A percentile compares a stretch with the other conserved stretches of the same genome.
phyloP scores from a whole-genome alignment of 2,888 invertebrate genomes.

The Protonemura montana region DNA sequence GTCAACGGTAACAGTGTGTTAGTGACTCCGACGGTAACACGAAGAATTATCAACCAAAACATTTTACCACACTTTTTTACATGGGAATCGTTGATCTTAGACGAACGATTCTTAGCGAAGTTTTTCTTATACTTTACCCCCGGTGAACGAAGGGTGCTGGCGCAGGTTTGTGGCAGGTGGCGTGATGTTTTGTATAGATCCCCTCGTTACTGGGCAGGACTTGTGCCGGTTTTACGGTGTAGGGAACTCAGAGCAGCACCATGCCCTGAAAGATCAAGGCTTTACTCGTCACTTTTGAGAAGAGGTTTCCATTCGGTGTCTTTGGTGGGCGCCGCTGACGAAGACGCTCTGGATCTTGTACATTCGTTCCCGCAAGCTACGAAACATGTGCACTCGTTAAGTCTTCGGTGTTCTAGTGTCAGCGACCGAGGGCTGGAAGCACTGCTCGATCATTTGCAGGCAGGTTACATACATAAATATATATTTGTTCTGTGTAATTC shows the following conservation, averaged over 20 bases:
- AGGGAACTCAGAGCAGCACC: slow-evolving; percentile 75
- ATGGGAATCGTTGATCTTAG: slow-evolving; percentile 80
- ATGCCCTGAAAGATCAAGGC: slow-evolving; percentile 59
- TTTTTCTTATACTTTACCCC: slow-evolving; percentile 86
- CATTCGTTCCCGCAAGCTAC: slow-evolving; percentile 84
- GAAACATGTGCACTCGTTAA: slow-evolving; percentile 83
- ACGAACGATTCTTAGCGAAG: slow-evolving; percentile 83
- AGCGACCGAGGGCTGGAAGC: slow-evolving; percentile 91
- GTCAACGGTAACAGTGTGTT: slow-evolving; percentile 52
- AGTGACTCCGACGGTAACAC: slow-evolving; percentile 56
- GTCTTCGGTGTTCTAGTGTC: slow-evolving; percentile 87
- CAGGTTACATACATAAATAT: slow-evolving; percentile 60
- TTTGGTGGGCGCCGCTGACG: slow-evolving; percentile 86
- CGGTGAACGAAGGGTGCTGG: slow-evolving; percentile 78
- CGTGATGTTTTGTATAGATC: slow-evolving; percentile 86
- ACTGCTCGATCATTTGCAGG: slow-evolving; percentile 87
- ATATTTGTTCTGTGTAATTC: too few relatives aligned
- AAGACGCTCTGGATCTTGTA: slow-evolving; percentile 87
- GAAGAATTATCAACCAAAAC: slow-evolving; percentile 43
- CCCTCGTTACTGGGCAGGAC: slow-evolving; percentile 86
- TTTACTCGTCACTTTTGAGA: slow-evolving; percentile 82
- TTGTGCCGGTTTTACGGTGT: slow-evolving; percentile 86
- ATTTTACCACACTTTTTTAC: slow-evolving; percentile 64
- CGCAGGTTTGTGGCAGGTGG: slow-evolving; percentile 89
- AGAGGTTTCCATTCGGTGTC: slow-evolving; percentile 87